Evolutionary conservation across 2,113 vertebrate genomes (phyloP).

Genomic region (Gadus chalcogrammus): DNA sequence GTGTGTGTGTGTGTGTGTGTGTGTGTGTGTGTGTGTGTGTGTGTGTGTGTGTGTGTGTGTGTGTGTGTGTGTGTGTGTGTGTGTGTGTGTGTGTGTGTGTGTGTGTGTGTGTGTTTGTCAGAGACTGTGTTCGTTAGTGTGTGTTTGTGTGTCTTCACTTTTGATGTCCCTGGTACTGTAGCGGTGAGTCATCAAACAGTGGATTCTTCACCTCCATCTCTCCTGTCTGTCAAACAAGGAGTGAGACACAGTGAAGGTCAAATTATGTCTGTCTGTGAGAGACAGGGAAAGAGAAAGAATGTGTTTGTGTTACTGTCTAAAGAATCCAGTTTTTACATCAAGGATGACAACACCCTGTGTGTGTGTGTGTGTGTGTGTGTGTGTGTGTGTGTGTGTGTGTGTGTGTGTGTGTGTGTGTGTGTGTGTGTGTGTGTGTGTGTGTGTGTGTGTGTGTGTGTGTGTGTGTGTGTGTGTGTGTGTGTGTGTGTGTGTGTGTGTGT

Average conservation of each 20-base stretch:
- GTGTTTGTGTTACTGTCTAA: neutral
- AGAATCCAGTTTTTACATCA: too few species aligned
- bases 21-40: neutral
- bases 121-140: neutral
- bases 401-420: slow-evolving; percentile 15
- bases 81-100: neutral
- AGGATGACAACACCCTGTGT: too few species aligned
- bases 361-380: neutral
- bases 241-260: slow-evolving; percentile 2
- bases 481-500: neutral
- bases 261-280: neutral
- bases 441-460: neutral
- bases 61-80: too few species aligned
- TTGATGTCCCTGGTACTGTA: slow-evolving; percentile 65
- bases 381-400: neutral
- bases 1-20: too few species aligned
- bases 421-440: slow-evolving; percentile 10
- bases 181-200: slow-evolving; percentile 84
- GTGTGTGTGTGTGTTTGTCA: neutral
- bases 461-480: slow-evolving; percentile 17
- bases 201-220: slow-evolving; percentile 99
- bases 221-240: slow-evolving; percentile 77
- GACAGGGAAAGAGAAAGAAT: neutral
- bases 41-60: neutral
- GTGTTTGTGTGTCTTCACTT: slow-evolving; percentile 61